A percentile compares a stretch with the other conserved stretches of the same genome.
Conservation (phyloP, 2,888 invertebrate genomes). For the Chirona hameri region DNA sequence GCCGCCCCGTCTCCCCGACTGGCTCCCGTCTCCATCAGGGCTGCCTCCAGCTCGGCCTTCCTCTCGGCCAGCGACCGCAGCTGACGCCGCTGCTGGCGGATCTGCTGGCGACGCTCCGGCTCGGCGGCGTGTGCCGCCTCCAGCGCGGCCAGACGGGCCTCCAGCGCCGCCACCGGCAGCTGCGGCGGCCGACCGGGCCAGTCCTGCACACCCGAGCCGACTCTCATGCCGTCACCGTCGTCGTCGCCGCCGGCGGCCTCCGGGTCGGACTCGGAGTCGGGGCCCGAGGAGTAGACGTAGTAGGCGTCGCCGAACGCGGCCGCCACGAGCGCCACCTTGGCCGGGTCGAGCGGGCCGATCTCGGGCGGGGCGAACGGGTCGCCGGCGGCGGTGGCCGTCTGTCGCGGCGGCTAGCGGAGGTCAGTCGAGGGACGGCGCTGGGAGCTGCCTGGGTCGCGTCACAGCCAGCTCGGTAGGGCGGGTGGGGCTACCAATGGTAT, state of each 20-base stretch:
- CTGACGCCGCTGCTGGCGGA: constrained; percentile 4
- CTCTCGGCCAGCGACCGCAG: constrained; percentile 1
- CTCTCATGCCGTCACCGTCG: too few relatives aligned
- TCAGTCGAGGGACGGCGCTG: too few relatives aligned
- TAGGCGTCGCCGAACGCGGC: not conserved
- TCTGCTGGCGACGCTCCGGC: not conserved
- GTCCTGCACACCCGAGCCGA: not conserved
- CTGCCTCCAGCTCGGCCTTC: constrained; percentile 24
- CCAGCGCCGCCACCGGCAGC: constrained; percentile 8
- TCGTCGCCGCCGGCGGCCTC: not conserved
- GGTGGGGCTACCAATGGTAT: too few relatives aligned
- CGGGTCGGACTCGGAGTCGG: not conserved
- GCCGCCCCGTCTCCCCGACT: not conserved
- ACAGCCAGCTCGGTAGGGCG: too few relatives aligned
- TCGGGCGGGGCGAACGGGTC: not conserved
- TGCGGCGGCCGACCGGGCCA: not conserved
- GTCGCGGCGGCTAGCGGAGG: not conserved
- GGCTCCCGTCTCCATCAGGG: not conserved
- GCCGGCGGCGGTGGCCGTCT: not conserved
- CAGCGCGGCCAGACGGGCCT: constrained; percentile 11
- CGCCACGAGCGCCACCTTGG: constrained; percentile 12
- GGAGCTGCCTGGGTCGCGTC: too few relatives aligned
- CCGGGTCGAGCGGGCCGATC: constrained; percentile 10
- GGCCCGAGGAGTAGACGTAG: not conserved
- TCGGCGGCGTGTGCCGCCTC: not conserved